Percentiles rank a stretch among this genome's conserved stretches.
phyloP scores from a whole-genome alignment of 2,888 invertebrate genomes.

The Drosophila prostipennis region DNA sequence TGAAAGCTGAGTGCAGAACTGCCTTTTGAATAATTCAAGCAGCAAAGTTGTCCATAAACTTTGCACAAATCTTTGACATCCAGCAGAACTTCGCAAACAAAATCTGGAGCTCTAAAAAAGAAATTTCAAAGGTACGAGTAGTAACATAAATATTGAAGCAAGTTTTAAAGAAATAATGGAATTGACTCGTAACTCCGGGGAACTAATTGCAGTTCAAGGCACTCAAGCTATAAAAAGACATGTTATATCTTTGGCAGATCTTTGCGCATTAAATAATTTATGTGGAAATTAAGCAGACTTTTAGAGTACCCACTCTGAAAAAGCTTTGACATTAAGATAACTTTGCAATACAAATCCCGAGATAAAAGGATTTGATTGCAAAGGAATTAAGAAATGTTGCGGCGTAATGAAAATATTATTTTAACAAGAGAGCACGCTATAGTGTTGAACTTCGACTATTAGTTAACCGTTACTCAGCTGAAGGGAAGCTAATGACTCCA shows the following conservation, averaged over 20 bases:
- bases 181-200: not conserved
- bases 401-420: too few species aligned
- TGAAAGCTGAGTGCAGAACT: slow-evolving; percentile 3
- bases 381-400: too few species aligned
- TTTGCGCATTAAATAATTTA: not conserved
- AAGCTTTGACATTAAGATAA: not conserved
- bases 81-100: slow-evolving; percentile 23
- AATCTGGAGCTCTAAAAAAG: slow-evolving; percentile 2
- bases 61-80: slow-evolving; percentile 33
- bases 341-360: not conserved
- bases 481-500: too few species aligned
- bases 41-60: slow-evolving; percentile 28
- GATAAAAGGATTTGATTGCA: not conserved
- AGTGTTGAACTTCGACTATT: too few species aligned
- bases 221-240: not conserved
- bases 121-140: slow-evolving; percentile 12
- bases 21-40: slow-evolving; percentile 35
- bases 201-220: not conserved
- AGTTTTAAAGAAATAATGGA: not conserved
- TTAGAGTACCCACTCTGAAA: not conserved
- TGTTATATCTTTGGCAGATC: not conserved
- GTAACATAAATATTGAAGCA: slow-evolving; percentile 2
- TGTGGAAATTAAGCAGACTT: not conserved
- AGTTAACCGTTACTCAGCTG: too few species aligned
- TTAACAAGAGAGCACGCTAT: too few species aligned